These are phyloP conservation scores for Salticus scenicus DNA, from an alignment of 2,888 invertebrate genomes.

Conservation along the genomic window DNA sequence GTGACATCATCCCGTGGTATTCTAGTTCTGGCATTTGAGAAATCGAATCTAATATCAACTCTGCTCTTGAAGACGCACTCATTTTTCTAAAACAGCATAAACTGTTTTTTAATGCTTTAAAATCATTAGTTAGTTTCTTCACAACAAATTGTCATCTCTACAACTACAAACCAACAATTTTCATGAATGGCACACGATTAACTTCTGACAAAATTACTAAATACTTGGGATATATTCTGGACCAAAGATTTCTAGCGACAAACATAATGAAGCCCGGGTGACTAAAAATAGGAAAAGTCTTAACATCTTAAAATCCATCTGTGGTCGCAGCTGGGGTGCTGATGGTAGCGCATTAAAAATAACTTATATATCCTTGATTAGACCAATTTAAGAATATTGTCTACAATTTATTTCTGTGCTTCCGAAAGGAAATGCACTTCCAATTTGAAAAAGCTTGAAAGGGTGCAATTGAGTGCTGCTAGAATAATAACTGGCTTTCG, in stretches of 20 bases:
- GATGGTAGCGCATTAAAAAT: background rate
- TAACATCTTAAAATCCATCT: slow-evolving; percentile 12
- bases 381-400: background rate
- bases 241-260: background rate
- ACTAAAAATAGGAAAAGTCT: background rate
- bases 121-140: background rate
- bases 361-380: background rate
- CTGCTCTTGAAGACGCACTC: background rate
- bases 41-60: background rate
- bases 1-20: background rate
- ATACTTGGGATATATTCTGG: background rate
- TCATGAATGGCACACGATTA: slow-evolving; percentile 4
- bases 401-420: background rate
- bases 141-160: background rate
- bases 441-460: slow-evolving; percentile 5
- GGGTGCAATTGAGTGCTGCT: background rate
- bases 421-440: no score
- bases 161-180: background rate
- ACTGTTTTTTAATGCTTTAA: background rate
- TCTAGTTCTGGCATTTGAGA: background rate
- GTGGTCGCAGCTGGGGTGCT: background rate
- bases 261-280: background rate
- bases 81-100: background rate
- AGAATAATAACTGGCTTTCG: background rate
- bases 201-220: background rate